Base-by-base conservation (phyloP, 2,888 invertebrate genomes). In the Agrenia bidenticulata region DNA sequence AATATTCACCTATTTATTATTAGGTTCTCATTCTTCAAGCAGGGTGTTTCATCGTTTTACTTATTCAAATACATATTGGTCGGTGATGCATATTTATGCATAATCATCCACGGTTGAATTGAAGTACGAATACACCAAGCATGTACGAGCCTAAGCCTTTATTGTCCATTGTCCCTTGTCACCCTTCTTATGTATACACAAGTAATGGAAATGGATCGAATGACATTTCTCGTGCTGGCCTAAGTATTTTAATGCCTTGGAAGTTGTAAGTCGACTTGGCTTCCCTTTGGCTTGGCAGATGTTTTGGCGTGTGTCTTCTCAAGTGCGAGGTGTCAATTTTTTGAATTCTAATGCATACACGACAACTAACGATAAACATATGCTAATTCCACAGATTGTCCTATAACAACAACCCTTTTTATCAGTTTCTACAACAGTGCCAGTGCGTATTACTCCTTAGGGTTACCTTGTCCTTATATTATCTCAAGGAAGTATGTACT, bases 241-340 rank as follows among this genome's bases (percentile, higher is more conserved):
- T 11, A 11, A 9, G 45, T 15, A 19, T 45, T 45, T n/a, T 17
- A 17, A 17, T 45, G 45, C 19, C 45, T 19, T 23, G 19, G 1
- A 19, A 19, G 37, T 32, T 51, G 37, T 32, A 32, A 11, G 11
- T 60, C 11, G 24, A 19, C 24, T 21, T 9, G 11, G 32, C 23
- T 45, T 39, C 21, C 23, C 24, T 23, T 61, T 24, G 41, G 37
- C 27, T 63, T 62, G 63, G 71, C 74, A 74, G 72, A 72, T 74
- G 74, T 69, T 74, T 60, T 66, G 74, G 67, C 72, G 70, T 72
- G 74, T 72, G 72, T 69, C 68, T 70, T 72, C 32, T 32, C 51
- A 67, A 64, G 69, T 68, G 65, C 49, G 59, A 70, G 66, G 67
- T 67, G 67, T 68, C 58, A 61, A 61, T 59, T 49, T 61, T 59